These are phyloP conservation scores for Siphonodentalium dalli DNA, from an alignment of 2,888 invertebrate genomes.

Conservation along the genomic window DNA sequence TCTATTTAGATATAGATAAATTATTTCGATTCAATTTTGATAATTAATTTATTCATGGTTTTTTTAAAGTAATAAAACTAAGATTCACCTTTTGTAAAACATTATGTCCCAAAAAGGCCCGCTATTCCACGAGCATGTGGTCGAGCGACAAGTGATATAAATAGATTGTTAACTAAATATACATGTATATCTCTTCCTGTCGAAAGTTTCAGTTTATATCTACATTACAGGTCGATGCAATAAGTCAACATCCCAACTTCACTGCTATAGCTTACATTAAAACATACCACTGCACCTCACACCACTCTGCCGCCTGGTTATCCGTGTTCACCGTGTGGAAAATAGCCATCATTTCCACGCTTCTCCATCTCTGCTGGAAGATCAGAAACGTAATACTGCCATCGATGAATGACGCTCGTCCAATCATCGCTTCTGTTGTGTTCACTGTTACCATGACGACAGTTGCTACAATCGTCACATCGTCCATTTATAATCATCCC, in stretches of 20 bases:
- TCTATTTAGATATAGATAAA: no score
- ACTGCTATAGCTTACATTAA: neutral
- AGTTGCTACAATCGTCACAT: constrained; percentile 32
- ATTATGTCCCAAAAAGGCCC: no score
- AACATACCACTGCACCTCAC: constrained; percentile 36
- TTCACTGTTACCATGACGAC: constrained; percentile 35
- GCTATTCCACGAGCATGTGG: no score
- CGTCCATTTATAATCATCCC: constrained; percentile 31
- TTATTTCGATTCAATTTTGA: no score
- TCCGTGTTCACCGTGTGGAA: constrained; percentile 42
- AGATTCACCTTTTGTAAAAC: no score
- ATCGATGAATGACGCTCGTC: constrained; percentile 44
- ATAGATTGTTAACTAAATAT: no score
- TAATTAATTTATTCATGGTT: no score
- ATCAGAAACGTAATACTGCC: constrained; percentile 45
- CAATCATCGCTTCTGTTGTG: constrained; percentile 38
- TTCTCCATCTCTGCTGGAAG: constrained; percentile 51
- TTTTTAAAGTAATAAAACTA: no score
- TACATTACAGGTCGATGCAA: no score
- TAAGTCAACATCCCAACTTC: neutral
- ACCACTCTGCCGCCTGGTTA: constrained; percentile 39
- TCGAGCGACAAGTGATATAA: no score
- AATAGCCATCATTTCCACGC: constrained; percentile 32
- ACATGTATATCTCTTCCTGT: no score
- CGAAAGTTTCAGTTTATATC: no score